Conservation (phyloP, 2,797 vertebrate genomes). For the Craterocephalus amniculus region DNA sequence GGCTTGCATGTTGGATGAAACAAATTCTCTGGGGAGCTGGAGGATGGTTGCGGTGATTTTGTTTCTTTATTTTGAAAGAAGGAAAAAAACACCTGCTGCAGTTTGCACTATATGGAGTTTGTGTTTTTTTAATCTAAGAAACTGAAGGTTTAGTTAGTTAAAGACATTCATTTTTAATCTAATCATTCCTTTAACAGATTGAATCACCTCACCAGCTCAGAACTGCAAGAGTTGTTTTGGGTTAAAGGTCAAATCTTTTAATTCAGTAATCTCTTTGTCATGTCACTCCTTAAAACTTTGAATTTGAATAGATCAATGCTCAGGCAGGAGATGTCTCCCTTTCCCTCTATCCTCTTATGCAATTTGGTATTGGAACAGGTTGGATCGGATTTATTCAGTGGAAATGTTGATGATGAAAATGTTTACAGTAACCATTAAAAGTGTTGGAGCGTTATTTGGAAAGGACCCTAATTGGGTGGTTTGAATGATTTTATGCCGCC, state of each 20-base stretch:
- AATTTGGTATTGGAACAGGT: conserved; percentile 12
- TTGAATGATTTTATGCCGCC: not conserved
- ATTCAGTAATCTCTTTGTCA: conserved; percentile 2
- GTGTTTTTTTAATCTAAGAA: not conserved
- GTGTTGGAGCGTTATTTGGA: not conserved
- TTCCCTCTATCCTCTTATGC: not conserved
- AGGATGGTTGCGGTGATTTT: not conserved
- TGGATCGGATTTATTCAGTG: conserved; percentile 7
- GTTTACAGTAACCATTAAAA: not conserved
- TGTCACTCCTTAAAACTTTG: not conserved
- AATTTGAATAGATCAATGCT: not conserved
- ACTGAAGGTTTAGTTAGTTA: not conserved
- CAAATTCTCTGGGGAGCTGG: not conserved
- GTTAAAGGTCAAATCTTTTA: conserved; percentile 7
- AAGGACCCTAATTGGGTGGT: not conserved
- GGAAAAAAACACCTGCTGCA: not conserved
- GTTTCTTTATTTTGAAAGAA: not conserved
- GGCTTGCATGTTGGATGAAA: not conserved
- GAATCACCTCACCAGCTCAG: not conserved
- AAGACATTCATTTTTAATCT: not conserved
- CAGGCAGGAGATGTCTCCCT: not conserved
- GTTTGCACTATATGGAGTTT: conserved; percentile 12
- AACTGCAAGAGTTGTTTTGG: not conserved
- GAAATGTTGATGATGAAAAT: not conserved
- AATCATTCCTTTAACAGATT: not conserved